A percentile compares a stretch with the other conserved stretches of the same genome.
These are phyloP conservation scores for Dicycla oo DNA, from an alignment of 2,888 invertebrate species.

Conservation along the genomic window DNA sequence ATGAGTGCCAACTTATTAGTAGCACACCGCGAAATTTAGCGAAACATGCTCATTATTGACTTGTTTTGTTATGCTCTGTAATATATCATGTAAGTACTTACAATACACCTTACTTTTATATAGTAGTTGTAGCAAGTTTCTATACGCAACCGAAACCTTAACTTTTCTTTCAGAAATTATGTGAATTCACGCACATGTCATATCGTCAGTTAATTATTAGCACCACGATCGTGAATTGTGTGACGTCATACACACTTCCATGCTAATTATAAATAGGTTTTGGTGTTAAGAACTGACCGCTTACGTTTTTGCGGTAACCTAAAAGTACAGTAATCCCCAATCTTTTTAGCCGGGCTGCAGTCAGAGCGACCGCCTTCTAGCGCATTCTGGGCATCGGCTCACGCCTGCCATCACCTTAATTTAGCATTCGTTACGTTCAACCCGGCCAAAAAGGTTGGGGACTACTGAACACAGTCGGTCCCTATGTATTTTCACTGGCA, in stretches of 20 bases:
- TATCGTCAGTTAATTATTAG: neutral
- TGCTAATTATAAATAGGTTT: constrained; percentile 12
- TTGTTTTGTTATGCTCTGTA: neutral
- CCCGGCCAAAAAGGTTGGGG: too few relatives aligned
- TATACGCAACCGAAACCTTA: neutral
- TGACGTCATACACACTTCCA: constrained; percentile 1
- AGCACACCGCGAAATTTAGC: constrained; percentile 3
- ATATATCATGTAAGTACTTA: too few relatives aligned
- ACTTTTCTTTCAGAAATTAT: neutral
- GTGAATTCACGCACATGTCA: neutral
- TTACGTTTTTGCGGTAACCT: neutral
- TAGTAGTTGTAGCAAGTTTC: neutral
- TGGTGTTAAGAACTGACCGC: neutral
- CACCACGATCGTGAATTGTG: neutral
- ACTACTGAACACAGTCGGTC: too few relatives aligned
- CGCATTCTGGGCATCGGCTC: too few relatives aligned
- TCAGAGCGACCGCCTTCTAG: too few relatives aligned
- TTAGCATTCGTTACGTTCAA: too few relatives aligned
- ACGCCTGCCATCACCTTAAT: too few relatives aligned
- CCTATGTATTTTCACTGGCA: too few relatives aligned
- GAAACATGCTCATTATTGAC: constrained; percentile 1
- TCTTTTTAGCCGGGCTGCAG: too few relatives aligned
- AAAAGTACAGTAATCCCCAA: too few relatives aligned
- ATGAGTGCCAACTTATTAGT: constrained; percentile 30
- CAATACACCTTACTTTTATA: too few relatives aligned